phyloP scores from a whole-genome alignment of 2,797 vertebrate genomes.

The Natrix natrix region DNA sequence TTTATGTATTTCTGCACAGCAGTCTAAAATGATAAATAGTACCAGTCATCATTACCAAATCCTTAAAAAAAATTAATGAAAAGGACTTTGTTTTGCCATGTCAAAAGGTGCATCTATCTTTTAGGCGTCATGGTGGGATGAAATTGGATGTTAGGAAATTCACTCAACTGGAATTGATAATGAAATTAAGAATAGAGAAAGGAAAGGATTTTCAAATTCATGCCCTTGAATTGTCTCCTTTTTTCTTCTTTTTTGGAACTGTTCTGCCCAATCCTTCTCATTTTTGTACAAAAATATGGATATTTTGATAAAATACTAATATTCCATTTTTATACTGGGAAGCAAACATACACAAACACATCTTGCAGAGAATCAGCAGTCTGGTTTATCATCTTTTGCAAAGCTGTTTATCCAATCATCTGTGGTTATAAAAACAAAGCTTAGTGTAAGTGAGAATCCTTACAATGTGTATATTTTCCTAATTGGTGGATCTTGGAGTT shows the following conservation, averaged over 20 bases:
- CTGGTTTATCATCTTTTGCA: neutral
- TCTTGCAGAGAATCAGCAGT: neutral
- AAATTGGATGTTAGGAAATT: neutral
- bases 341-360: neutral
- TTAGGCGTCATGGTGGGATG: neutral
- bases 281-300: neutral
- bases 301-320: neutral
- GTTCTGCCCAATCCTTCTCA: no score
- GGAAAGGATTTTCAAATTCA: neutral
- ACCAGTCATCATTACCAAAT: neutral
- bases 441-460: neutral
- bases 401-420: neutral
- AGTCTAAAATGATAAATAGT: constrained; percentile 13
- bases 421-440: neutral
- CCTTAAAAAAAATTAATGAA: neutral
- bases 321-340: neutral
- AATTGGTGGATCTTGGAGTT: neutral
- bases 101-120: neutral
- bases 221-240: neutral
- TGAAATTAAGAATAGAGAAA: neutral
- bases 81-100: neutral
- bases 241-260: neutral
- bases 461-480: neutral
- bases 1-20: neutral
- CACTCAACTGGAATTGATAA: neutral